A percentile compares a stretch with the other conserved stretches of the same genome.
Conservation (phyloP, 1,140 invertebrate species). For the silkworm (Bombyx mori) region ASM3026992v2 NC_085113.1:13111501-13112000, state of each 20-base stretch:
- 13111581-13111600: too few species aligned
- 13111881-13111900: conserved; percentile 64
- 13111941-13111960: conserved; percentile 85
- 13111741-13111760: conserved; percentile 56
- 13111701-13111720: neutral
- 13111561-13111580: too few species aligned
- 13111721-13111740: neutral
- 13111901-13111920: conserved; percentile 66
- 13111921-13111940: conserved; percentile 80
- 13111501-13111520: conserved; percentile 64
- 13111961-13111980: conserved; percentile 72
- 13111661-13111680: too few species aligned
- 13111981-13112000: conserved; percentile 46
- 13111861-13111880: conserved; percentile 56
- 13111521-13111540: conserved; percentile 19
- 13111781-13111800: conserved; percentile 84
- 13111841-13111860: conserved; percentile 79
- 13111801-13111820: conserved; percentile 84
- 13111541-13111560: conserved; percentile 1
- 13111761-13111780: conserved; percentile 80
- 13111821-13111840: conserved; percentile 82
- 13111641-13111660: too few species aligned
- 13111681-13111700: too few species aligned
- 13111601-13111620: too few species aligned
- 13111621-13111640: too few species aligned